Base-by-base conservation (phyloP, 2,888 invertebrate species). In the Caenorhabditis imperialis region DNA sequence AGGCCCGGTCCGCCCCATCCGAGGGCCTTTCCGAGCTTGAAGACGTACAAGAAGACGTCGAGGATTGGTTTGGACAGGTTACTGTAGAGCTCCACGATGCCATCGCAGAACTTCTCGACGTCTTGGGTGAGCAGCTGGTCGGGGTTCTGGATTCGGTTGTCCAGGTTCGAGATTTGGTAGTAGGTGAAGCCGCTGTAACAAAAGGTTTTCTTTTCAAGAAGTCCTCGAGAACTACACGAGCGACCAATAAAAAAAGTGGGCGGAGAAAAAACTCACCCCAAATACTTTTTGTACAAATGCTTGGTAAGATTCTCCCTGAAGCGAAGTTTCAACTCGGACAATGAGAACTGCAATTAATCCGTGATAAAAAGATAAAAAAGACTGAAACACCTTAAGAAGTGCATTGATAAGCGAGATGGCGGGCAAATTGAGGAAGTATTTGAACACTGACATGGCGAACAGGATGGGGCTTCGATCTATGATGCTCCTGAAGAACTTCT, bases 51-150 rank as follows among this genome's bases (percentile, higher is more conserved):
- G 69, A 93, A 91, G 38, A 99, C 97, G 89, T 99, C 98, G 81
- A 99, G 90, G 40, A 96, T 88, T 0, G 98, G 98, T 88, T 99
- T 99, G 84, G 94, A 94, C 22, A 97, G 92, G 89, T 98, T 96
- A 74, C 96, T 95, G 90, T 99, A 99, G 12, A 99, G 91, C 88
- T 97, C 96, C 0, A 96, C 94, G 37, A 96, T 93, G 61, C 95
- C 94, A 83, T 95, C 94, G 89, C 97, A 97, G 90, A 99, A 97
- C 89, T 95, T 96, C 89, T 98, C 98, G 1, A 98, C 94, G 88
- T 99, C 98, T 0, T 94, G 95, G 1, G 98, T 99, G 74, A 99
- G 90, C 88, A 95, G 92, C 89, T 98, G 98, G 89, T 98, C 97
- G 30, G 96, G 95, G 89, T 97, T 98, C 85, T 96, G 94, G 58